Evolutionary conservation across 2,888 invertebrate genomes (phyloP).

Genomic region (Cephus pygmeus): DNA sequence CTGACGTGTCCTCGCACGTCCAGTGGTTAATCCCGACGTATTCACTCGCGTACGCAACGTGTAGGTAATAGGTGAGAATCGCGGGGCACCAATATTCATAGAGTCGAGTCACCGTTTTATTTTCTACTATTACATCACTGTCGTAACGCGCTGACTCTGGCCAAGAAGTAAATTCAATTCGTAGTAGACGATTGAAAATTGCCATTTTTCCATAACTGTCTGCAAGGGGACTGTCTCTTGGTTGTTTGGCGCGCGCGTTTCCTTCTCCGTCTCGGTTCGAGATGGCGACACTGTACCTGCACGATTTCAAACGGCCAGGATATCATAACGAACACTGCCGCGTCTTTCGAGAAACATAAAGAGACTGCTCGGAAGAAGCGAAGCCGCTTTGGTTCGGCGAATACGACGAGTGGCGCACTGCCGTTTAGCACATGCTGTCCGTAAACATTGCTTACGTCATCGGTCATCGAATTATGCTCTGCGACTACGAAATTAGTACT

Average conservation of each 20-base stretch:
- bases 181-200: no score
- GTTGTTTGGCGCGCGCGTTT: no score
- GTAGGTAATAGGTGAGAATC: neutral
- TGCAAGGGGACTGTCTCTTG: no score
- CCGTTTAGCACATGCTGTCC: slow-evolving; percentile 4
- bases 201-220: no score
- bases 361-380: neutral
- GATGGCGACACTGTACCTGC: no score
- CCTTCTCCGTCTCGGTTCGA: no score
- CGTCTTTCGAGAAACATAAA: neutral
- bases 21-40: neutral
- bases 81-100: slow-evolving; percentile 33
- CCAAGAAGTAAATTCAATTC: no score
- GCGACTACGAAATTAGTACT: neutral
- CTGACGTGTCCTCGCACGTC: neutral
- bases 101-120: slow-evolving; percentile 41
- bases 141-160: slow-evolving; percentile 13
- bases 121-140: slow-evolving; percentile 47
- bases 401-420: neutral
- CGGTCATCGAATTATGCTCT: neutral
- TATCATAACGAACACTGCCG: neutral
- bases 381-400: neutral
- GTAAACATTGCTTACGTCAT: slow-evolving; percentile 5
- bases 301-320: no score
- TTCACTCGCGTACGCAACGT: neutral